Evolutionary conservation across 1,140 invertebrate genomes (phyloP).

Genomic region (Lamellibrachia luymesi): DNA sequence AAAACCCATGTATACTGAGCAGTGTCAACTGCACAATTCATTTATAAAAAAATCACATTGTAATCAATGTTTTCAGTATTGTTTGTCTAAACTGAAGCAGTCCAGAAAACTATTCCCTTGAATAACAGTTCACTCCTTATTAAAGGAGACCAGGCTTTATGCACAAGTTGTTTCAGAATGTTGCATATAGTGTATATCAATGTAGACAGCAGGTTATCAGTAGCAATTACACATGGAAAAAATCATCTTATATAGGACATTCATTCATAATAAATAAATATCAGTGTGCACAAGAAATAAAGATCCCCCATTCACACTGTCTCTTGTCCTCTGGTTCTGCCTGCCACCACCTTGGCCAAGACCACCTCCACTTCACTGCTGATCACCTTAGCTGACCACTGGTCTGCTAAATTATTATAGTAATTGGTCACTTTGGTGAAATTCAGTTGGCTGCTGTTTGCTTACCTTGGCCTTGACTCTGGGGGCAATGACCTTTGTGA

Average conservation of each 20-base stretch:
- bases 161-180: no score
- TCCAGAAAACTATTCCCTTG: no score
- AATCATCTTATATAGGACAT: not conserved
- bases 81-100: no score
- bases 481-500: slow-evolving; percentile 89
- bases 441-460: not conserved
- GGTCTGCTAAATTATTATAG: slow-evolving; percentile 6
- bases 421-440: not conserved
- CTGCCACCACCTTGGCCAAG: not conserved
- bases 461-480: slow-evolving; percentile 76
- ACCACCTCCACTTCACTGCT: not conserved
- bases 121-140: no score
- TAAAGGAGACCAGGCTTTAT: no score
- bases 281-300: not conserved
- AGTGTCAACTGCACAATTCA: no score
- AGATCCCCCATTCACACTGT: not conserved
- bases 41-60: no score
- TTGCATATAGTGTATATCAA: no score
- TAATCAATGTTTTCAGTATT: no score
- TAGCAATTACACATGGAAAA: no score
- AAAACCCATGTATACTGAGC: no score
- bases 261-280: not conserved
- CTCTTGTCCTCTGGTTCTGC: not conserved
- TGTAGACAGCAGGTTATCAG: no score
- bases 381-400: not conserved